Evolutionary conservation across 2,888 invertebrate genomes (phyloP).

Genomic region (Spisula solida): DNA sequence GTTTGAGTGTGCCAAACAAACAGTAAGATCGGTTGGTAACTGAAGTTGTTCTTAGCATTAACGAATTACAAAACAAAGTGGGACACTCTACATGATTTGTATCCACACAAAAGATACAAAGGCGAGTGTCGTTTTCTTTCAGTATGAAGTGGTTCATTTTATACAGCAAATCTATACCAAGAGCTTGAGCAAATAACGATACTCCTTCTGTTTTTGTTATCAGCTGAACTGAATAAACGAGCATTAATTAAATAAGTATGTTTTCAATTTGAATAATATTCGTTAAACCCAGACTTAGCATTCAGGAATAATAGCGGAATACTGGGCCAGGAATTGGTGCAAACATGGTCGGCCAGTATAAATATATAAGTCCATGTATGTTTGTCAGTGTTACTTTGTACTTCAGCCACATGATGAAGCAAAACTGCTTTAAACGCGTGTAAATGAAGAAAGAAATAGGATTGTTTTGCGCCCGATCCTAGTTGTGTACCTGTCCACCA

Average conservation of each 20-base stretch:
- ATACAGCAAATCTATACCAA: background rate
- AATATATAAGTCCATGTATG: background rate
- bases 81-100: too few species aligned
- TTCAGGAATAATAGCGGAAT: background rate
- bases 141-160: background rate
- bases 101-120: too few species aligned
- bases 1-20: too few species aligned
- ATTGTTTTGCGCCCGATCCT: too few species aligned
- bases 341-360: background rate
- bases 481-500: background rate
- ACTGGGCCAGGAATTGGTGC: background rate
- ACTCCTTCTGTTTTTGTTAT: background rate
- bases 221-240: background rate
- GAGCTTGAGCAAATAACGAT: background rate
- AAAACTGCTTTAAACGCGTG: too few species aligned
- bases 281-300: background rate
- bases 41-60: too few species aligned
- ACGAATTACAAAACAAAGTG: too few species aligned
- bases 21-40: too few species aligned
- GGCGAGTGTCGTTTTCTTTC: background rate
- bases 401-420: background rate
- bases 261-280: slow-evolving; percentile 10
- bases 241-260: slow-evolving; percentile 17
- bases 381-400: background rate
- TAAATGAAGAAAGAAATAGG: too few species aligned